Evolutionary conservation across 2,113 vertebrate species (phyloP).

Genomic region (Oreochromis spilurus): DNA sequence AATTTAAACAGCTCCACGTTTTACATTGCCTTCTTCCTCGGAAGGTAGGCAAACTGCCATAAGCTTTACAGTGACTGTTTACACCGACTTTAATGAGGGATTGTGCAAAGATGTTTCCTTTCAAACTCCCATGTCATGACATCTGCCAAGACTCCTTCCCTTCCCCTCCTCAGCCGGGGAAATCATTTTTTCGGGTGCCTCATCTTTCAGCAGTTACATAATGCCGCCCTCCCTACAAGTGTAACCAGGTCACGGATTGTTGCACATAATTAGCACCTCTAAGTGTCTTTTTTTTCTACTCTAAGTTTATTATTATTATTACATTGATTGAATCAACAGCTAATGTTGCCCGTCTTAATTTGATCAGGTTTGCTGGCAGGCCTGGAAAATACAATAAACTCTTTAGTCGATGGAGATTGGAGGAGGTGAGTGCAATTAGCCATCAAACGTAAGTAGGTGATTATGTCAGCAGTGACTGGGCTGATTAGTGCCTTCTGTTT

Average conservation of each 20-base stretch:
- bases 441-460: neutral
- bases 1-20: constrained; percentile 98
- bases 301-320: constrained; percentile 7
- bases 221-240: neutral
- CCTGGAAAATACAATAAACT: constrained; percentile 98
- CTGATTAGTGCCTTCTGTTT: neutral
- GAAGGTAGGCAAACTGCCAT: constrained; percentile 77
- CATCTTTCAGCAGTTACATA: neutral
- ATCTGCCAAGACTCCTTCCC: neutral
- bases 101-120: constrained; percentile 3
- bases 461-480: neutral
- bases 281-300: neutral
- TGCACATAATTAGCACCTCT: neutral
- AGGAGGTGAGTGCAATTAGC: constrained; percentile 83
- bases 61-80: constrained; percentile 15
- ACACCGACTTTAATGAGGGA: constrained; percentile 1
- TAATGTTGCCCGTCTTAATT: constrained; percentile 43
- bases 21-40: constrained; percentile 97
- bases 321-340: constrained; percentile 37
- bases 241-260: neutral
- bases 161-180: neutral
- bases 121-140: constrained; percentile 10
- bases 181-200: neutral
- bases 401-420: constrained; percentile 95
- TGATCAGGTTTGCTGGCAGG: constrained; percentile 89